These are phyloP conservation scores for Achatina immaculata DNA, from an alignment of 1,140 invertebrate genomes.

Conservation along the genomic window DNA sequence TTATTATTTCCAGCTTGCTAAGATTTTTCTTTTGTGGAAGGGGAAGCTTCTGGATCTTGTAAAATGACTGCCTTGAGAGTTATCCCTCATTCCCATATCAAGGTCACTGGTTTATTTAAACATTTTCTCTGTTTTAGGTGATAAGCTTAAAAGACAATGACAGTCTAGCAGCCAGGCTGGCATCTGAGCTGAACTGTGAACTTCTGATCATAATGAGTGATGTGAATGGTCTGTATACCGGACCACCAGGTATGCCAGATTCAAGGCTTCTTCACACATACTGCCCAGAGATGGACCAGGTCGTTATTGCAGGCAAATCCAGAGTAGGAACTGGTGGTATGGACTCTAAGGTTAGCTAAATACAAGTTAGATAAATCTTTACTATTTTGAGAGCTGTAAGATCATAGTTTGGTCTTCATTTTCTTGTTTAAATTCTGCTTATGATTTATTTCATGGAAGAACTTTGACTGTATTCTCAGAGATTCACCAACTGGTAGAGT, in stretches of 20 bases:
- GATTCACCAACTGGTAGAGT: too few species aligned
- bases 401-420: too few species aligned
- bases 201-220: conserved; percentile 98
- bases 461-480: too few species aligned
- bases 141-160: conserved; percentile 99
- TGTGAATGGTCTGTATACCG: conserved; percentile 97
- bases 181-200: conserved; percentile 94
- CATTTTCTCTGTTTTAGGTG: conserved; percentile 73
- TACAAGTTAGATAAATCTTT: too few species aligned
- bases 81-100: too few species aligned
- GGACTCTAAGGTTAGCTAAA: conserved; percentile 92
- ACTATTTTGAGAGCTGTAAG: too few species aligned
- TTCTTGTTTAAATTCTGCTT: too few species aligned
- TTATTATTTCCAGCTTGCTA: too few species aligned
- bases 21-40: too few species aligned
- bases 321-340: conserved; percentile 97
- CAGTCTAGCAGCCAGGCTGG: conserved; percentile 93
- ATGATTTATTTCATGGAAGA: too few species aligned
- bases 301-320: conserved; percentile 94
- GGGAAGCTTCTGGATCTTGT: too few species aligned
- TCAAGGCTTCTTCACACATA: conserved; percentile 94
- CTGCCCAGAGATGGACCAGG: conserved; percentile 76
- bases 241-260: conserved; percentile 93
- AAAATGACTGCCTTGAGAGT: too few species aligned
- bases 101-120: neutral